Evolutionary conservation across 1,140 invertebrate genomes (phyloP).

Genomic region (Trichonephila clavata): DNA sequence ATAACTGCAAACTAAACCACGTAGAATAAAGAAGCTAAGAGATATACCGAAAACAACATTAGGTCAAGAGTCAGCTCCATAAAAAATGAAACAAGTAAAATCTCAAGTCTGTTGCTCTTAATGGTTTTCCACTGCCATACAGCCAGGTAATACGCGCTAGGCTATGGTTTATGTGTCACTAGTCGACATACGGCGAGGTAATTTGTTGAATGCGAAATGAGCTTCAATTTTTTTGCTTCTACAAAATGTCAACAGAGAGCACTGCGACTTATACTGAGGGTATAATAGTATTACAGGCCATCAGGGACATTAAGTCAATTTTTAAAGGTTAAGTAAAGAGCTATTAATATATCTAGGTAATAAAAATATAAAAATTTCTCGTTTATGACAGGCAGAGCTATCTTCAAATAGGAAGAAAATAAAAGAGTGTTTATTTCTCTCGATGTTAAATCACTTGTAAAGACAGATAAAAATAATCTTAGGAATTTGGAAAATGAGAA

Average conservation of each 20-base stretch:
- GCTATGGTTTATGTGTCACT: background rate
- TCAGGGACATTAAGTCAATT: background rate
- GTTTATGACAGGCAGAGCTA: too few relatives aligned
- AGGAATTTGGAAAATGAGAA: too few relatives aligned
- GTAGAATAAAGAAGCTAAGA: conserved; percentile 32
- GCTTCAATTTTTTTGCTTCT: background rate
- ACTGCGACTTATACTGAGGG: background rate
- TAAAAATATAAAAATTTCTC: too few relatives aligned
- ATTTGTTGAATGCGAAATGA: conserved; percentile 32
- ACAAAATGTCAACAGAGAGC: background rate
- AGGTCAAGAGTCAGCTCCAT: conserved; percentile 47
- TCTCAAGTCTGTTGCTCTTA: conserved; percentile 8
- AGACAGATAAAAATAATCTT: too few relatives aligned
- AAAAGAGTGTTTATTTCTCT: too few relatives aligned
- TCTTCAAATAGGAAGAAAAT: too few relatives aligned
- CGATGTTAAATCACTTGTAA: too few relatives aligned
- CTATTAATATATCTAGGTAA: too few relatives aligned
- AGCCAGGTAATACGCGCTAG: conserved; percentile 5
- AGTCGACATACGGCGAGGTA: background rate
- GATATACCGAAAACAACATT: conserved; percentile 40
- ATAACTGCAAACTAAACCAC: conserved; percentile 55
- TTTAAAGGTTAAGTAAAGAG: background rate
- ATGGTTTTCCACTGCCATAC: conserved; percentile 5
- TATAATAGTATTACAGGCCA: background rate
- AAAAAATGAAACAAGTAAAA: conserved; percentile 25